Percentiles rank a stretch among this genome's conserved stretches.
phyloP scores from a whole-genome alignment of 2,113 vertebrate species.

The Cebidichthys violaceus region DNA sequence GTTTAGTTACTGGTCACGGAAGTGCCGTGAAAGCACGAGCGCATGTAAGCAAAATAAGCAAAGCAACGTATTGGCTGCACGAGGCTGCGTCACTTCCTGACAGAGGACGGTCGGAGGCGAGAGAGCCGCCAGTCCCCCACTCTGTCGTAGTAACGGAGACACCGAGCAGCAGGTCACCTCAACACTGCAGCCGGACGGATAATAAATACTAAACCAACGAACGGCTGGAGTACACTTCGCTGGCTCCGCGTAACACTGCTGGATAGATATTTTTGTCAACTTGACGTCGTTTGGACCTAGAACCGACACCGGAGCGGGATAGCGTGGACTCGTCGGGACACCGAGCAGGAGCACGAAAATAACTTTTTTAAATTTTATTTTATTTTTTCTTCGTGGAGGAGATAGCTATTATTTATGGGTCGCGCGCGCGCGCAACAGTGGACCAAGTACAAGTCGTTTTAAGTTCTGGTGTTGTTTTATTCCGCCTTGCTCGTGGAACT shows the following conservation, averaged over 20 bases:
- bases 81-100: conserved; percentile 81
- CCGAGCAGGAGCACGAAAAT: conserved; percentile 15
- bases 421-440: not conserved
- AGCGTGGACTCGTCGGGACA: conserved; percentile 22
- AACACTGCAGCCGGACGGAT: not conserved
- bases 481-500: conserved; percentile 9
- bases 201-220: not conserved
- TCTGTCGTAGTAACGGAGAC: conserved; percentile 50
- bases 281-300: conserved; percentile 41
- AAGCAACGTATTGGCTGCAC: conserved; percentile 54
- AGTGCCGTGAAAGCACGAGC: not conserved
- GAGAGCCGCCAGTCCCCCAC: conserved; percentile 30
- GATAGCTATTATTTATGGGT: not conserved
- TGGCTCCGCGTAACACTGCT: not conserved
- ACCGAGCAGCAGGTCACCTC: conserved; percentile 5
- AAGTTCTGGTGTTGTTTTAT: not conserved
- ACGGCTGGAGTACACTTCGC: not conserved
- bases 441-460: not conserved
- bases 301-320: conserved; percentile 5
- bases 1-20: not conserved
- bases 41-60: conserved; percentile 12
- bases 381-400: not conserved
- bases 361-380: conserved; percentile 52
- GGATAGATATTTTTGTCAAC: not conserved
- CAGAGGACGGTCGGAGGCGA: conserved; percentile 36